Base-by-base conservation (phyloP, 1,140 invertebrate species). In the Apis laboriosa region DNA sequence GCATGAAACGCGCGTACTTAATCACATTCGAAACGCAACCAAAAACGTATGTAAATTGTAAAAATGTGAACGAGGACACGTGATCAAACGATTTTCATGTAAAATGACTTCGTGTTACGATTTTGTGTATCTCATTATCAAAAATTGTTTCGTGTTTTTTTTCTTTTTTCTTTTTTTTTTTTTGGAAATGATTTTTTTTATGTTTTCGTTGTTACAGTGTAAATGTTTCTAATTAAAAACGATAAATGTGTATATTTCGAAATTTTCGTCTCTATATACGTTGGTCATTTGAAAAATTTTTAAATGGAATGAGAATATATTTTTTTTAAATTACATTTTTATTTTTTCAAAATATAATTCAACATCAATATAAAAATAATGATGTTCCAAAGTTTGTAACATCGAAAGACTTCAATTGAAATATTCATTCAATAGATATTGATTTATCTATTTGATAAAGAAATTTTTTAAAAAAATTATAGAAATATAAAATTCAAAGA, bases 31-130 rank as follows among this genome's bases (percentile, higher is more conserved):
- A 64, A 43, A 71, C 34, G 75, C 28, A 77, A 24, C 28, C 21
- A 66, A 43, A 67, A 43, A 1, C 43, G 49, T 55, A 83, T 28
- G 19, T 61, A 56, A 43, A 28, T 55, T 28, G 56, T 24, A 56
- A 66, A 17, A 21, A n/a, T 70, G 77, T 61, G 84, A 83, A 82
- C 80, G 84, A 79, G 74, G 84, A 84, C 83, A 84, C 83, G 83
- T 84, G 83, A 51, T 80, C 58, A 53, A 51, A 72, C 13, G 34
- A 81, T 58, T 81, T 24, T 34, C 24, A 28, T 13, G 58, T 11
- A 4, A 11, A 19, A 21, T 13, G 43, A 43, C 24, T 34, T 55
- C 34, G 34, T 64, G 63, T 28, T 12, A 74, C 24, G 43, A 66
- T 53, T 53, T 43, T 49, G 17, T 51, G 13, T 49, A 66, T 21